These are phyloP conservation scores for Craterocephalus amniculus DNA, from an alignment of 2,797 vertebrate species.

Conservation along the genomic window DNA sequence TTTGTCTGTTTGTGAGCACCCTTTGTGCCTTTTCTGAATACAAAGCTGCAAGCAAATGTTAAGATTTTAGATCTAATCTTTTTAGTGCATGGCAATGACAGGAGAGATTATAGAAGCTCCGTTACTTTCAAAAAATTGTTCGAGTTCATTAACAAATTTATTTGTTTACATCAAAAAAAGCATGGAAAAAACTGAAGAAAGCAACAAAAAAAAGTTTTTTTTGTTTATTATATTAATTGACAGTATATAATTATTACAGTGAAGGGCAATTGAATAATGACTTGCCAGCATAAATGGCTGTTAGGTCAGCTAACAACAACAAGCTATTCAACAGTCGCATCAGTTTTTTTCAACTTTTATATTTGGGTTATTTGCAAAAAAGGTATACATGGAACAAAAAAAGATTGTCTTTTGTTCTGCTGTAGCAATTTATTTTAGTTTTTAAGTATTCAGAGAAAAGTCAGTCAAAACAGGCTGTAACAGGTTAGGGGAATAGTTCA, in stretches of 20 bases:
- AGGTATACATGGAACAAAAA: background rate
- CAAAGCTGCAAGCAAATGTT: background rate
- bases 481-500: no score
- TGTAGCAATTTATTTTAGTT: no score
- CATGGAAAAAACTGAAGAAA: background rate
- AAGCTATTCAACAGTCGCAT: background rate
- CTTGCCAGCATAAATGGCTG: background rate
- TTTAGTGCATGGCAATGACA: no score
- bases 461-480: no score
- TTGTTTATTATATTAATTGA: background rate
- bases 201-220: background rate
- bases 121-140: no score
- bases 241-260: background rate
- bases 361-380: no score
- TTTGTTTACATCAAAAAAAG: background rate
- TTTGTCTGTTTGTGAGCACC: background rate
- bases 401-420: no score
- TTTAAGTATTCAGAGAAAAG: no score
- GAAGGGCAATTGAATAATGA: background rate
- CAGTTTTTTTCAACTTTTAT: no score
- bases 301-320: background rate
- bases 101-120: no score
- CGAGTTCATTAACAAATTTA: no score
- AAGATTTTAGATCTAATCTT: no score
- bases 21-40: background rate